Evolutionary conservation across 2,113 vertebrate genomes (phyloP).

Genomic region (Gallinago jamesoni): DNA sequence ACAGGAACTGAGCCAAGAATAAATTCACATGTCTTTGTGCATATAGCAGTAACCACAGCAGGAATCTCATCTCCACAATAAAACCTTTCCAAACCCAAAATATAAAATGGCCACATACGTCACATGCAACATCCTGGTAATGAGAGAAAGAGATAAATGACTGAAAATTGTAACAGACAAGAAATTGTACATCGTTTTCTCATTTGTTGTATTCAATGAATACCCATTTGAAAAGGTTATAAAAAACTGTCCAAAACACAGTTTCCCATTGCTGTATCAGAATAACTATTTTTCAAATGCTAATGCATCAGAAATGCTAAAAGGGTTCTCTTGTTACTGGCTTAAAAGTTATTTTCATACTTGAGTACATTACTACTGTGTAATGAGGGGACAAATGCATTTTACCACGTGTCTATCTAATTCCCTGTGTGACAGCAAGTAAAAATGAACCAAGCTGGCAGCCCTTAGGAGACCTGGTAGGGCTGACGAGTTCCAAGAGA

Average conservation of each 20-base stretch:
- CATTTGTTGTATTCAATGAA: not conserved
- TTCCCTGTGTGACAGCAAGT: not conserved
- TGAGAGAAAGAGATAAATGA: not conserved
- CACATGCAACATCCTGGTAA: not conserved
- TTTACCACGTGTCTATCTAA: not conserved
- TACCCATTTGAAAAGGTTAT: not conserved
- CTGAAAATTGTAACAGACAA: not conserved
- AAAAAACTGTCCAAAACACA: not conserved
- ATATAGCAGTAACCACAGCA: not conserved
- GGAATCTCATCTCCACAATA: not conserved
- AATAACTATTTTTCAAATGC: not conserved
- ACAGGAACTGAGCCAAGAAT: not conserved
- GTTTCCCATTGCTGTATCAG: not conserved
- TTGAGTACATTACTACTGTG: not conserved
- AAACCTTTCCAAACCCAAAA: constrained; percentile 11
- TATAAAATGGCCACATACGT: not conserved
- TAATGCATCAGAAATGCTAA: not conserved
- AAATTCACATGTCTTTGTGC: not conserved
- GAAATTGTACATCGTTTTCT: accelerated
- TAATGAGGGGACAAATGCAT: not conserved
- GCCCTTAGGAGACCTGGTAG: not conserved
- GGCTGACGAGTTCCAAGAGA: not conserved
- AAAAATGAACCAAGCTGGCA: not conserved
- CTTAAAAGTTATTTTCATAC: constrained; percentile 14
- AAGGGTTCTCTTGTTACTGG: constrained; percentile 4